Evolutionary conservation across 2,113 vertebrate genomes (phyloP).

Genomic region (Tachysurus fulvidraco): DNA sequence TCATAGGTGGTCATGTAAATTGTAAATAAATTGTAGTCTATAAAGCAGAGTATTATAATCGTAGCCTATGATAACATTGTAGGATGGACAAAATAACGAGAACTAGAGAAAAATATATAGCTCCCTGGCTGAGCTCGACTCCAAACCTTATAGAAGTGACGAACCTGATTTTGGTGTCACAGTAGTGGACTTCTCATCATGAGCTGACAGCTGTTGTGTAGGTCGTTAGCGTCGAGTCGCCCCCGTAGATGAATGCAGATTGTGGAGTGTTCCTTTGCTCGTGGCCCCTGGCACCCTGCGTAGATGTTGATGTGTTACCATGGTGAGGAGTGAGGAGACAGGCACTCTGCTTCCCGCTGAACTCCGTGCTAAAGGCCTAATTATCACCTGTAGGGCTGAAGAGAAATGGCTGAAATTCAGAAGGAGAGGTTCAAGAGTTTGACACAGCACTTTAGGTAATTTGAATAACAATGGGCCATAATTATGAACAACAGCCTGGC

Average conservation of each 20-base stretch:
- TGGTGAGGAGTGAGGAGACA: conserved; percentile 62
- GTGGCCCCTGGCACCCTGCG: conserved; percentile 49
- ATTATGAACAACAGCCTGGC: conserved; percentile 66
- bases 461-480: conserved; percentile 72
- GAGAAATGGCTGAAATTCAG: conserved; percentile 62
- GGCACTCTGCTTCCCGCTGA: conserved; percentile 58
- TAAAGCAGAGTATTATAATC: conserved; percentile 31
- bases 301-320: conserved; percentile 69
- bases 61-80: neutral
- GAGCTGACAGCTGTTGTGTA: conserved; percentile 49
- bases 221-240: conserved; percentile 50
- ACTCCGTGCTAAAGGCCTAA: conserved; percentile 69
- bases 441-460: conserved; percentile 68
- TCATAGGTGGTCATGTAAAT: conserved; percentile 40
- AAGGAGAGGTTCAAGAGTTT: conserved; percentile 69
- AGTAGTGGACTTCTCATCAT: conserved; percentile 19
- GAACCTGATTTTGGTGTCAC: conserved; percentile 29
- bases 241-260: conserved; percentile 58
- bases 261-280: conserved; percentile 50
- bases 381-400: conserved; percentile 66
- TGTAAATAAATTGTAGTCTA: conserved; percentile 42
- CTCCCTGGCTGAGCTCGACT: conserved; percentile 16
- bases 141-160: conserved; percentile 25
- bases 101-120: neutral
- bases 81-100: conserved; percentile 16